Percentiles rank a stretch among this genome's conserved stretches.
These are phyloP conservation scores for Punctoribates punctum DNA, from an alignment of 2,888 invertebrate genomes.

Conservation along the genomic window DNA sequence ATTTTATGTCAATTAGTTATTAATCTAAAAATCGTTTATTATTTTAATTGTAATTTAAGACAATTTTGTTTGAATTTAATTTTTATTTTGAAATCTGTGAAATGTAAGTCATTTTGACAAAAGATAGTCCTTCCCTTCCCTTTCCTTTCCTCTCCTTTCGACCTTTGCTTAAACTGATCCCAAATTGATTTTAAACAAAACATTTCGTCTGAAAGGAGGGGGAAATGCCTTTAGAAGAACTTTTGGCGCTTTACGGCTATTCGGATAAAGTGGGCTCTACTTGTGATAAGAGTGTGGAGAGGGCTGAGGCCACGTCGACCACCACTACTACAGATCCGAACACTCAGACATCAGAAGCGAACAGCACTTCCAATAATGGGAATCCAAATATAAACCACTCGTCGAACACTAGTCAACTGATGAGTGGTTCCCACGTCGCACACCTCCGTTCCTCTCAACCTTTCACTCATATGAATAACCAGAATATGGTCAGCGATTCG, in stretches of 20 bases:
- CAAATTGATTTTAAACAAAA: background rate
- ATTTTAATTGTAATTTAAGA: background rate
- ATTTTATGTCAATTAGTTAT: background rate
- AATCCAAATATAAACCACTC: background rate
- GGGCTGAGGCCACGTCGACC: constrained; percentile 6
- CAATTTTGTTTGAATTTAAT: no score
- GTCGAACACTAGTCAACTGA: constrained; percentile 30
- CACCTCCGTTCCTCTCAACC: constrained; percentile 24
- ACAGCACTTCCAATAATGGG: background rate
- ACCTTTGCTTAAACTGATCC: no score
- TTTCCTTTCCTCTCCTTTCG: no score
- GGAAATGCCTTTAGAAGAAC: constrained; percentile 91
- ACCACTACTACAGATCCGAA: background rate
- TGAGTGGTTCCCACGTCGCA: constrained; percentile 46
- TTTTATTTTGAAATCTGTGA: no score
- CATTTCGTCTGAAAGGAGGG: constrained; percentile 63
- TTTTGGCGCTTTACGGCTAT: constrained; percentile 83
- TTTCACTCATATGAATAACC: constrained; percentile 26
- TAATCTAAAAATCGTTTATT: background rate
- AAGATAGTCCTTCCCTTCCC: no score
- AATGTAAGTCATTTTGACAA: no score
- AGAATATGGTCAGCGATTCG: constrained; percentile 46
- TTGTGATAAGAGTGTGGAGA: constrained; percentile 24
- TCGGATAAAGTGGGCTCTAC: constrained; percentile 34
- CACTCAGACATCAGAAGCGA: background rate